These are phyloP conservation scores for Drosophila affinis DNA, from an alignment of 2,888 invertebrate species.

Conservation along the genomic window DNA sequence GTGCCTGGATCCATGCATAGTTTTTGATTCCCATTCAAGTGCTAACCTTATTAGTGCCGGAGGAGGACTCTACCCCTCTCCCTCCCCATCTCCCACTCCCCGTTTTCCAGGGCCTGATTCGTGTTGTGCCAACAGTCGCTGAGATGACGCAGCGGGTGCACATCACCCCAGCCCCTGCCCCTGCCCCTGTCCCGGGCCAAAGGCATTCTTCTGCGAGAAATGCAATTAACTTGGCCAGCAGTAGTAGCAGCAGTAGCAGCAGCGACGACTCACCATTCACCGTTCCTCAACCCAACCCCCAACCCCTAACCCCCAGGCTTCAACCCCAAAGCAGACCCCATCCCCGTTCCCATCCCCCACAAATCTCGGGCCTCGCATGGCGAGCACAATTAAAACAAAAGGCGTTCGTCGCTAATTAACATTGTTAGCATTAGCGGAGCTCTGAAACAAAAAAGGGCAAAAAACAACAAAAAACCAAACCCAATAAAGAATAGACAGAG, in stretches of 20 bases:
- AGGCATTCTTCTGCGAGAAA: constrained; percentile 64
- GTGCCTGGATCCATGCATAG: constrained; percentile 40
- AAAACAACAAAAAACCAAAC: neutral
- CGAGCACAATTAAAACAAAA: constrained; percentile 53
- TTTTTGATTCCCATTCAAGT: constrained; percentile 60
- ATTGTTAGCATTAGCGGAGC: constrained; percentile 45
- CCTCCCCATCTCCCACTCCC: neutral
- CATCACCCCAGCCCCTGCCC: neutral
- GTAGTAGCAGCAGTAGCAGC: constrained; percentile 21
- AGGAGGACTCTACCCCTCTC: constrained; percentile 6
- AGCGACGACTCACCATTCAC: constrained; percentile 16
- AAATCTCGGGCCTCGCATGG: constrained; percentile 32
- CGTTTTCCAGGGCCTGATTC: constrained; percentile 63
- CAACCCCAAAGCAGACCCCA: neutral
- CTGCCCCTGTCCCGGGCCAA: constrained; percentile 20
- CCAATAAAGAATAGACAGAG: constrained; percentile 4
- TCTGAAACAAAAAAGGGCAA: neutral
- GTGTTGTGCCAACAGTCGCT: constrained; percentile 80
- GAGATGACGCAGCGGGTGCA: constrained; percentile 67
- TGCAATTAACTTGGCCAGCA: constrained; percentile 64
- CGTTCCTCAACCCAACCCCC: neutral
- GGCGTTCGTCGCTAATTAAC: constrained; percentile 57
- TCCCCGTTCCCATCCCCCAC: constrained; percentile 2
- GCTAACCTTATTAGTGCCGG: constrained; percentile 65
- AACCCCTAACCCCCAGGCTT: neutral